Evolutionary conservation across 92 coral and sea anemone species (phyloP), one percentile per base, ranked within the genome.

Genomic region (Micromussa lordhowensis): DNA sequence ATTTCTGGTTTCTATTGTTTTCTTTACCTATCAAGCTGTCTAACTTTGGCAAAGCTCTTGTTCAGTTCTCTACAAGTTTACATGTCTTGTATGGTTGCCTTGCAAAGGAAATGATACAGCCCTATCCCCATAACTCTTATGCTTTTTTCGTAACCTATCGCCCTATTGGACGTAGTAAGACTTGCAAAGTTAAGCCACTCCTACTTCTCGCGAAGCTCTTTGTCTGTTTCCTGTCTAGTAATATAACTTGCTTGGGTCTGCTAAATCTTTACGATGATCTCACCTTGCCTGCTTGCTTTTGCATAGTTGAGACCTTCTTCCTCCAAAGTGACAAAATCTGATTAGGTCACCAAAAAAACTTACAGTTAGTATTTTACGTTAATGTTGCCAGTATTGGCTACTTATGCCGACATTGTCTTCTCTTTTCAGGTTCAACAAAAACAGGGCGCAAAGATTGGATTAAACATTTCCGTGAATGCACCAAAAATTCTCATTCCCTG

Each of bases 361-460:
- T 22, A 28, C 68, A 61, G 68, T 61, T 26, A 61, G 68, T 61
- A 61, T 1, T 58, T 58, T 58, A 58, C 5, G 1, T 58, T 17
- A 22, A 21, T 61, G 29, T 61, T 5, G 16, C 32, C 34, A 9
- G 71, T 66, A 28, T 10, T 66, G 32, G 34, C 69, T 66, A 26
- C 32, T 66, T 66, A 66, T 26, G 32, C 34, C 18, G 15, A 31
- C 81, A 49, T 34, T 26, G 16, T 75, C 48, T 66, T 40, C 74
- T 73, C 21, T 31, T 54, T 83, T 71, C 82, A 98, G 99, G 96
- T 96, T 58, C 93, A 93, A 81, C 90, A 77, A 68, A 88, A 90
- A 29, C 98, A 93, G 75, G 99, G 99, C 21, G 95, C 96, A 4
- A 95, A 94, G 87, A 94, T 98, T 64, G 98, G 96, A 15, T 93